Base-by-base conservation (phyloP, 2,797 vertebrate genomes). In the Acomys russatus region DNA sequence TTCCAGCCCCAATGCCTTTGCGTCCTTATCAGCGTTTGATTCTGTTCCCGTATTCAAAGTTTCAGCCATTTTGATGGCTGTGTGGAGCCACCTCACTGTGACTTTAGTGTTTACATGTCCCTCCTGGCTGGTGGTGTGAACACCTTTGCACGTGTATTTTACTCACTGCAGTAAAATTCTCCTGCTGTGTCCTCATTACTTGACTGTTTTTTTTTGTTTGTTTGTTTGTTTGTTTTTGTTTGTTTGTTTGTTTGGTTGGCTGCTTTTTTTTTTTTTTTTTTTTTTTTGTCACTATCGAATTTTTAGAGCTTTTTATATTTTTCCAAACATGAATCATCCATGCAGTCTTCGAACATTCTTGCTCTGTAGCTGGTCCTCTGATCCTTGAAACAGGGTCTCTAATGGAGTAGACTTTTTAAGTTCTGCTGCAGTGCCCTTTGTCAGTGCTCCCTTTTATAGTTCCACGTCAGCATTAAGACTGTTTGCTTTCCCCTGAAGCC, bases 301-400 rank as follows among this genome's bases (percentile, higher is more conserved):
- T 79, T 94, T 71, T 64, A 83, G 44, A 30, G 54, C 59, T 68
- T 54, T 92, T 78, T 88, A 68, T 30, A 49, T 74, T 61, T 84
- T 80, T 63, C 66, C 30, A 88, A 71, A 44, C 70, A 56, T 1
- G 56, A 61, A 44, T 76, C 86, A 35, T 76, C n/a, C 12, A 25
- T 61, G 35, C 28, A 30, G 44, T 44, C 49, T 35, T 86, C 0
- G 4, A 59, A 73, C 73, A 17, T 18, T 85, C 30, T 74, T 35
- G 38, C 66, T 87, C 84, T 51, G 30, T 35, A 76, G 14, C 7
- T 38, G 74, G 28, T 76, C 28, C 56, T 63, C 74, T 33, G 25
- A 63, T 44, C 28, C 71, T 76, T 35, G 28, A 33, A 76, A 33
- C 25, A 33, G 54, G 28, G 28, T 76, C 56, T 61, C 61, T 33